Evolutionary conservation across 1,140 invertebrate genomes (phyloP), one percentile per base, ranked within the genome.

Genomic region (Gryon sp.): DNA sequence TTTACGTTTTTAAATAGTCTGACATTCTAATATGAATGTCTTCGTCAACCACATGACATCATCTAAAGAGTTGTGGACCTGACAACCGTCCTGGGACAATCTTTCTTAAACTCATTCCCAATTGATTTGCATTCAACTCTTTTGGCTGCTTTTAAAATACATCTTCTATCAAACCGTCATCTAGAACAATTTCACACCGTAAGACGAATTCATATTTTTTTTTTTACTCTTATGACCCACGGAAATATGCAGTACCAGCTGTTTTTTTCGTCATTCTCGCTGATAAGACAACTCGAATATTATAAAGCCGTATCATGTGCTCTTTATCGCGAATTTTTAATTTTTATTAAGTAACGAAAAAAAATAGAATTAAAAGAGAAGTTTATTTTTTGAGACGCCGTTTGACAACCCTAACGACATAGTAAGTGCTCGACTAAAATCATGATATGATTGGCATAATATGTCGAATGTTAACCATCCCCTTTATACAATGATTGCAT

Each of bases 291-390:
- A 34, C 20, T 43, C 14, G 19, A 28, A 53, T 1, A 28, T 2
- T 5, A 15, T 57, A 48, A 19, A 36, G 24, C 12, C 72, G 34
- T 68, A 70, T 83, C 80, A 20, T 26, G n/a, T n/a, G 28, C 63
- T 79, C 80, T 75, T 75, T 75, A 68, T 75, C 72, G 26, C 0
- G 12, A 18, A 34, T 60, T 50, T 60, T 59, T 43, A 34, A 52
- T 18, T 66, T 74, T 55, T n/a, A n/a, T n/a, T n/a, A n/a, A n/a
- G n/a, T n/a, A n/a, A n/a, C n/a, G n/a, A n/a, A n/a, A n/a, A n/a
- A n/a, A n/a, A n/a, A n/a, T n/a, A n/a, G n/a, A n/a, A n/a, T n/a
- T n/a, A n/a, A n/a, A n/a, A n/a, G n/a, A n/a, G n/a, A n/a, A n/a
- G n/a, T n/a, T n/a, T n/a, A n/a, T n/a, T n/a, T n/a, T n/a, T n/a